Conservation (phyloP, 2,888 invertebrate species). For the Xestia c-nigrum region DNA sequence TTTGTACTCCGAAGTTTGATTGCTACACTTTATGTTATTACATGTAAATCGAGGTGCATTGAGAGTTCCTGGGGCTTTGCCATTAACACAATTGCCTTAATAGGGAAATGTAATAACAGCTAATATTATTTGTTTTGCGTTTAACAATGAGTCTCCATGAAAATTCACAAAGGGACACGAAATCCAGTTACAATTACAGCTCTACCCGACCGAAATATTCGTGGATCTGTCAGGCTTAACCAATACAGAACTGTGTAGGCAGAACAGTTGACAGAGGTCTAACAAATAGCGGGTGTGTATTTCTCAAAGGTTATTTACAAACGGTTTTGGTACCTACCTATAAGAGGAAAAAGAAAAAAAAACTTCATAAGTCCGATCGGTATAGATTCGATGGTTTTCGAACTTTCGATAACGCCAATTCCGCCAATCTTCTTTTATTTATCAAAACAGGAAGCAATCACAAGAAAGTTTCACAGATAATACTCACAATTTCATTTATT, state of each 20-base stretch:
- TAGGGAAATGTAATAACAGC: conserved; percentile 15
- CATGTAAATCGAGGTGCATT: conserved; percentile 24
- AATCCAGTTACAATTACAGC: conserved; percentile 19
- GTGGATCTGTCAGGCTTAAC: conserved; percentile 34
- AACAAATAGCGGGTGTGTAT: conserved; percentile 23
- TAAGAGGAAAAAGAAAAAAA: not conserved
- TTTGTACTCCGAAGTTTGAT: conserved; percentile 25
- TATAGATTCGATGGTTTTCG: conserved; percentile 15
- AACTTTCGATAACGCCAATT: conserved; percentile 38
- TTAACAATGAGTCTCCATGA: conserved; percentile 29
- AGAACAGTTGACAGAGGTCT: conserved; percentile 21
- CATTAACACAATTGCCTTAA: conserved; percentile 33
- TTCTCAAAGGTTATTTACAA: conserved; percentile 29
- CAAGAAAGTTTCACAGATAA: conserved; percentile 43
- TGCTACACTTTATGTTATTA: conserved; percentile 30
- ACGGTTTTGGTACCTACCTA: not conserved
- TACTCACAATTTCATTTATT: conserved; percentile 22
- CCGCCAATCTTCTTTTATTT: conserved; percentile 30
- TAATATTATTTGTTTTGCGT: conserved; percentile 18
- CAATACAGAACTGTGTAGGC: conserved; percentile 37
- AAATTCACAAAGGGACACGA: conserved; percentile 36
- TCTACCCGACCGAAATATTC: conserved; percentile 29
- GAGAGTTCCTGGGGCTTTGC: not conserved
- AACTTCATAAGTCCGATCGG: conserved; percentile 6
- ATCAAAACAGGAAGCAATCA: conserved; percentile 38